Evolutionary conservation across 2,888 invertebrate genomes (phyloP).

Genomic region (Elaeidobius kamerunicus): DNA sequence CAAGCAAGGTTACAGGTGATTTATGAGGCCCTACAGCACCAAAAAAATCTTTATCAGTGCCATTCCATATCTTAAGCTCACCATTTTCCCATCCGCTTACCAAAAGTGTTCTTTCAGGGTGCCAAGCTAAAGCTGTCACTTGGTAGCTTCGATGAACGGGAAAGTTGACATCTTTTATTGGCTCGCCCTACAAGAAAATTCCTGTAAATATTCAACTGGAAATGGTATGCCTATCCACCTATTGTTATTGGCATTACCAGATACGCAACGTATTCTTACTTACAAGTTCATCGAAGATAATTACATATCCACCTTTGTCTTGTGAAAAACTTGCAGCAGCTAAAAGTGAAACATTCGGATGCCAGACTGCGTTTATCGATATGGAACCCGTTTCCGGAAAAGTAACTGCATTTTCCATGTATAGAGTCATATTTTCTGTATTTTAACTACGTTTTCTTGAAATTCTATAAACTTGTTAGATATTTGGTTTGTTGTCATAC

Average conservation of each 20-base stretch:
- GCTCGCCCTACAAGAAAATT: slow-evolving; percentile 62
- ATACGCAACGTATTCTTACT: too few species aligned
- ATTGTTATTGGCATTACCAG: too few species aligned
- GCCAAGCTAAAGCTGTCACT: slow-evolving; percentile 84
- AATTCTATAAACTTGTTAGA: too few species aligned
- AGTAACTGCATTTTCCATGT: slow-evolving; percentile 81
- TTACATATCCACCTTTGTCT: slow-evolving; percentile 84
- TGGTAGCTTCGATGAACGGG: slow-evolving; percentile 74
- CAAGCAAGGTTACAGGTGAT: slow-evolving; percentile 62
- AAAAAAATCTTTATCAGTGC: slow-evolving; percentile 62
- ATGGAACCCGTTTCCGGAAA: slow-evolving; percentile 73
- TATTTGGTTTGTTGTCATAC: slow-evolving; percentile 12
- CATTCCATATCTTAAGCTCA: slow-evolving; percentile 81
- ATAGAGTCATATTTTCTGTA: slow-evolving; percentile 66
- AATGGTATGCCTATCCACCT: too few species aligned
- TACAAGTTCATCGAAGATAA: slow-evolving; percentile 84
- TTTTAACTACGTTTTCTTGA: too few species aligned
- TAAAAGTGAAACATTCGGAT: slow-evolving; percentile 72
- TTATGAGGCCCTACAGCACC: slow-evolving; percentile 66
- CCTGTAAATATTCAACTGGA: too few species aligned
- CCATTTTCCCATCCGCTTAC: slow-evolving; percentile 93
- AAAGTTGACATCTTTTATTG: slow-evolving; percentile 71
- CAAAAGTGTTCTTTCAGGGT: slow-evolving; percentile 77
- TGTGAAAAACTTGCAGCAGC: slow-evolving; percentile 86
- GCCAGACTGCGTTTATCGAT: slow-evolving; percentile 81